A percentile compares a stretch with the other conserved stretches of the same genome.
Evolutionary conservation across 2,797 vertebrate species (phyloP).

Genomic region (Champsocephalus esox): DNA sequence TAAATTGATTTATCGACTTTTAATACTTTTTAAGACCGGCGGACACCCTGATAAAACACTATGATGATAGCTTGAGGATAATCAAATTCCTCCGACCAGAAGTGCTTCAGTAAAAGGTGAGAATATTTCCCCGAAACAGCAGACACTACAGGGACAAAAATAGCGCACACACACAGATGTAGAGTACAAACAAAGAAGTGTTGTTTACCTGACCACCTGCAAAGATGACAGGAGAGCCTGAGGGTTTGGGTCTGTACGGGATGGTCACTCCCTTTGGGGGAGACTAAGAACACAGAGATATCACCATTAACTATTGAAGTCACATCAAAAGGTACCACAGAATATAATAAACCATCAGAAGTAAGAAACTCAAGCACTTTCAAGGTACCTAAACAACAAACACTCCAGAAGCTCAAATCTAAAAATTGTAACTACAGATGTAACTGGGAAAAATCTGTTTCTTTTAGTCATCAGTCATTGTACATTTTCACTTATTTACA

Average conservation of each 20-base stretch:
- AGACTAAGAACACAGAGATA: slow-evolving; percentile 81
- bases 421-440: too few relatives aligned
- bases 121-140: neutral
- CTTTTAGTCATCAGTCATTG: too few relatives aligned
- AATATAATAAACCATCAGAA: neutral
- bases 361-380: too few relatives aligned
- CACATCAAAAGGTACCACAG: neutral
- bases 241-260: slow-evolving; percentile 96
- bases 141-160: neutral
- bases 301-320: neutral
- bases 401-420: too few relatives aligned
- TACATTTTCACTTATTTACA: too few relatives aligned
- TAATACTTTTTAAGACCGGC: too few relatives aligned
- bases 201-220: slow-evolving; percentile 94
- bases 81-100: slow-evolving; percentile 13
- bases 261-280: slow-evolving; percentile 97
- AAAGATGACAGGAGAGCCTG: slow-evolving; percentile 97
- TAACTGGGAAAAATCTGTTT: too few relatives aligned
- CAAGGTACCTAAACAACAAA: too few relatives aligned
- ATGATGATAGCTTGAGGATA: neutral
- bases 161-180: neutral
- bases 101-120: neutral
- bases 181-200: neutral
- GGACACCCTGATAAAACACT: neutral
- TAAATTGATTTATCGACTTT: too few relatives aligned